phyloP scores from a whole-genome alignment of 2,797 vertebrate genomes.

The Dallia pectoralis region DNA sequence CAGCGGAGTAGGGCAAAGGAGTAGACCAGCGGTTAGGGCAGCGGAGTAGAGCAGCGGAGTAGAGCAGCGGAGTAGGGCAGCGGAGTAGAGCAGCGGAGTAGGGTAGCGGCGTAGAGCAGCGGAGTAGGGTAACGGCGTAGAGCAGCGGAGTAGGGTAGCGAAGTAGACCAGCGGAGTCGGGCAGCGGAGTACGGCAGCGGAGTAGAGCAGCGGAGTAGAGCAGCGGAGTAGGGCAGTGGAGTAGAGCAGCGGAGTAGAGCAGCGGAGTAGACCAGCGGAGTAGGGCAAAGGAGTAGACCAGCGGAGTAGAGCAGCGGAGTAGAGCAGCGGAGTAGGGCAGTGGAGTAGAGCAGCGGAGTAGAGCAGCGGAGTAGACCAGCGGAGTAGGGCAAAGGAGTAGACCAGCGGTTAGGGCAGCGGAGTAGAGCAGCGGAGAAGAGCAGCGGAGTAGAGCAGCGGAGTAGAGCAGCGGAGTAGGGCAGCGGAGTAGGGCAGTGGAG shows the following conservation, averaged over 20 bases:
- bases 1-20: conserved; percentile 17
- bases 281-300: conserved; percentile 24
- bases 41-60: conserved; percentile 21
- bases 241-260: conserved; percentile 17
- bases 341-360: no score
- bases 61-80: conserved; percentile 23
- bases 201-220: conserved; percentile 23
- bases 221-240: no score
- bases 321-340: no score
- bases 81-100: conserved; percentile 28
- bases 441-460: conserved; percentile 18
- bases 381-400: conserved; percentile 20
- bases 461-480: conserved; percentile 24
- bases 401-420: no score
- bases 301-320: conserved; percentile 19
- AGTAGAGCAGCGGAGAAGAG: conserved; percentile 23
- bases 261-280: conserved; percentile 30
- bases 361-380: conserved; percentile 28
- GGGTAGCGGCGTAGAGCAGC: conserved; percentile 10
- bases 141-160: conserved; percentile 17
- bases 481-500: conserved; percentile 14
- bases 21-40: no score
- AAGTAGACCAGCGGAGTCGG: conserved; percentile 34
- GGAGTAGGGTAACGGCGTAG: no score
- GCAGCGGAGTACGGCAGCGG: no score